phyloP scores from a whole-genome alignment of 2,888 invertebrate species.

The Alloscopus bannaensis region DNA sequence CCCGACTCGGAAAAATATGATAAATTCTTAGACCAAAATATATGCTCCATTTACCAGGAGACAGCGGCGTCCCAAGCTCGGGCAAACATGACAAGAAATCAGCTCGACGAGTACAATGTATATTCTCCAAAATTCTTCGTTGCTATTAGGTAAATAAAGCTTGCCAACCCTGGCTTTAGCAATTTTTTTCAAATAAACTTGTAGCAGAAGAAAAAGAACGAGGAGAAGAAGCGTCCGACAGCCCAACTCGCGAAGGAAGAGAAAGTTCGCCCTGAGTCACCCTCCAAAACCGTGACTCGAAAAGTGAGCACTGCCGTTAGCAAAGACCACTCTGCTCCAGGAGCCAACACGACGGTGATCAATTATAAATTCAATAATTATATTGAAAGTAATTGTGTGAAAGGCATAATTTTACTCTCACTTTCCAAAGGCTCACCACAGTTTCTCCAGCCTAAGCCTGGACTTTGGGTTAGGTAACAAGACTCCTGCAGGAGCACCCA shows the following conservation, averaged over 20 bases:
- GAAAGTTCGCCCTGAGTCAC: constrained; percentile 67
- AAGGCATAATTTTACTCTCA: neutral
- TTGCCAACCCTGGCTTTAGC: neutral
- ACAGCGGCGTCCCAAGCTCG: constrained; percentile 87
- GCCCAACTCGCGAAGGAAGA: constrained; percentile 50
- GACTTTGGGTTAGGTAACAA: constrained; percentile 56
- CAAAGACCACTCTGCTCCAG: constrained; percentile 28
- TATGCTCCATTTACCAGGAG: constrained; percentile 84
- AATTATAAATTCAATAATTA: neutral
- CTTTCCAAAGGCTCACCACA: constrained; percentile 36
- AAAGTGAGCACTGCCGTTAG: constrained; percentile 20
- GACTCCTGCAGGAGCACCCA: constrained; percentile 51
- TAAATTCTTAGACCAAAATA: constrained; percentile 85
- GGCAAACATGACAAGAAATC: constrained; percentile 83
- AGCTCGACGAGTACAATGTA: constrained; percentile 83
- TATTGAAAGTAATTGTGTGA: neutral
- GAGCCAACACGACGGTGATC: neutral
- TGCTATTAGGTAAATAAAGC: neutral
- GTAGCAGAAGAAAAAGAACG: constrained; percentile 66
- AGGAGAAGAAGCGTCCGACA: constrained; percentile 67
- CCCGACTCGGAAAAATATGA: constrained; percentile 80
- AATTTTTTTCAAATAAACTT: constrained; percentile 1
- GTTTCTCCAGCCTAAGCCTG: constrained; percentile 47
- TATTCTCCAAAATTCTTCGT: constrained; percentile 7
- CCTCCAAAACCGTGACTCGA: constrained; percentile 35